Evolutionary conservation across 2,888 invertebrate genomes (phyloP), one percentile per base, ranked within the genome.

Genomic region (Hydrotaea diabolus): DNA sequence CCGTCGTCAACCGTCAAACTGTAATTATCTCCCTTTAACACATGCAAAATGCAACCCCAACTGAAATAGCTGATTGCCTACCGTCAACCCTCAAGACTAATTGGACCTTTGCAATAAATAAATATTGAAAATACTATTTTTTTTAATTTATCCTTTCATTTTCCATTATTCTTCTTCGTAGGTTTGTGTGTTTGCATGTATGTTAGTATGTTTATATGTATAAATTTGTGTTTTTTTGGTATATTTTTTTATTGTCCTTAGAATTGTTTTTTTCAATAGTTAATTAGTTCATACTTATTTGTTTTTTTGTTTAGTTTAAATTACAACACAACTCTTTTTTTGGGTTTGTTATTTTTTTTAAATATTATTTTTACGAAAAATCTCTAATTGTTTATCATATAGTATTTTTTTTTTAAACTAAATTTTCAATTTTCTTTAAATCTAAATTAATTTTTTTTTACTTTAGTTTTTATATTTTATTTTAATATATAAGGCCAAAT

Each of bases 401-500:
- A n/a, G n/a, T n/a, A n/a, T n/a, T n/a, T 23, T 80, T 21, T 57
- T 4, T 7, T 31, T 23, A 7, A 57, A 5, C 19, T 57, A 57
- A 57, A 13, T 57, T 43, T 57, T 26, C 59, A 39, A 39, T 73
- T 39, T 59, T 59, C 26, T 39, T 77, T 49, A 69, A 26, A 57
- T 75, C 57, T 86, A 81, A 77, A 43, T 73, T 81, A 26, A 59
- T 26, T 26, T 59, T 80, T 59, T 36, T 83, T 86, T 82, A 80
- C 77, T 86, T 86, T 49, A 49, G 49, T 49, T 49, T 49, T 49
- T 49, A 39, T 79, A 73, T 77, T 21, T 86, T 78, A 81, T 79
- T 66, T 82, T 82, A 89, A 89, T 89, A 90, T 90, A 89, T 90
- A 90, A 90, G 90, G 90, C 90, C 90, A 91, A 90, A 90, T 90